phyloP scores from a whole-genome alignment of 2,888 invertebrate species.

The Agonopterix alstromeriana region DNA sequence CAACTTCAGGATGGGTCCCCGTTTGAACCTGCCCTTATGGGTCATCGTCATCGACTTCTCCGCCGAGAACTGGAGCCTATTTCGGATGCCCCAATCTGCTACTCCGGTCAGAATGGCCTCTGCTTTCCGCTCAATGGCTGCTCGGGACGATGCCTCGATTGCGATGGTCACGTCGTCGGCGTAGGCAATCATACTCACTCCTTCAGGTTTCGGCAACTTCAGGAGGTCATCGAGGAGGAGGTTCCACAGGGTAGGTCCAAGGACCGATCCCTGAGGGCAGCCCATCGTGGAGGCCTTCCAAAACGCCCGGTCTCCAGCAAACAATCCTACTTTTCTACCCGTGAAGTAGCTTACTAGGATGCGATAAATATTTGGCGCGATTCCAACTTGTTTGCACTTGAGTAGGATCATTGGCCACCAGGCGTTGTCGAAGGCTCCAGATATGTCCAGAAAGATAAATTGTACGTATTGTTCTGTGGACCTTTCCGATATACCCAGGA shows the following conservation, averaged over 20 bases:
- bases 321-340: too few relatives aligned
- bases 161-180: slow-evolving; percentile 18
- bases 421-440: slow-evolving; percentile 12
- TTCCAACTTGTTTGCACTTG: slow-evolving; percentile 19
- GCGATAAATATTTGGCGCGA: slow-evolving; percentile 19
- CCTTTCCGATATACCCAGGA: neutral
- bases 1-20: neutral
- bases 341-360: slow-evolving; percentile 21
- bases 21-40: neutral
- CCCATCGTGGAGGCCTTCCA: slow-evolving; percentile 19
- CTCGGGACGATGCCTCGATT: too few relatives aligned
- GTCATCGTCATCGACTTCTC: slow-evolving; percentile 1
- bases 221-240: slow-evolving; percentile 19
- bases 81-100: neutral
- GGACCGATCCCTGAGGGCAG: slow-evolving; percentile 18
- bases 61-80: slow-evolving; percentile 3
- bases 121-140: neutral
- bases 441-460: slow-evolving; percentile 23
- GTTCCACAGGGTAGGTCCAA: slow-evolving; percentile 14
- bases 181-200: slow-evolving; percentile 13
- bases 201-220: slow-evolving; percentile 12
- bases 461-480: slow-evolving; percentile 15
- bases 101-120: neutral
- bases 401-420: slow-evolving; percentile 3
- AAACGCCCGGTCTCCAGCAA: slow-evolving; percentile 2